Percentiles rank a stretch among this genome's conserved stretches.
phyloP scores from a whole-genome alignment of 2,113 vertebrate species.

The Speoplatyrhinus poulsoni region DNA sequence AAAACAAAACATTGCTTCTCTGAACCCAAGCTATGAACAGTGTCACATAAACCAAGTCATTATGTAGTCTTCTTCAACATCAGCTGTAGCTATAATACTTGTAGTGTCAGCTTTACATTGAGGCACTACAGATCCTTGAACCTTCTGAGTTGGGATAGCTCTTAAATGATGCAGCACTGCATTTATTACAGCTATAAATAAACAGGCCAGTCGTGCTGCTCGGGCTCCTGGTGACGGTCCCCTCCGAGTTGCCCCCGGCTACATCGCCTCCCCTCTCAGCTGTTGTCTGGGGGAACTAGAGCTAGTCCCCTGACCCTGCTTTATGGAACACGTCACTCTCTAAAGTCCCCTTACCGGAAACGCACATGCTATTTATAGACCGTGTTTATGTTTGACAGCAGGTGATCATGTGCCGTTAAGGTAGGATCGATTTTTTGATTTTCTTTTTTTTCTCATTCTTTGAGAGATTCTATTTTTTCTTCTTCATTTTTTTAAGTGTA shows the following conservation, averaged over 20 bases:
- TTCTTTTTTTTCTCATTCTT: neutral
- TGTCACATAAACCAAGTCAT: neutral
- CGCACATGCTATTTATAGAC: conserved; percentile 16
- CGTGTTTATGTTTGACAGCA: conserved; percentile 60
- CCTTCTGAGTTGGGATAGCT: conserved; percentile 37
- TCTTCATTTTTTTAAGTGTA: neutral
- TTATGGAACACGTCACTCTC: conserved; percentile 38
- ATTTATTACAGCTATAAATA: conserved; percentile 74
- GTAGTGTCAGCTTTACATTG: conserved; percentile 24
- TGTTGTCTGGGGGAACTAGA: conserved; percentile 76
- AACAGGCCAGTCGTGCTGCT: conserved; percentile 35
- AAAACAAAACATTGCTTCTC: too few species aligned
- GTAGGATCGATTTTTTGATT: neutral
- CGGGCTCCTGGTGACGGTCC: conserved; percentile 38
- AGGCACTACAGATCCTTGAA: conserved; percentile 30
- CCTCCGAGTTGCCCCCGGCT: conserved; percentile 42
- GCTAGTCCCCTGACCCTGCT: conserved; percentile 34
- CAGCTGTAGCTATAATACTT: conserved; percentile 2
- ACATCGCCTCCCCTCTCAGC: conserved; percentile 68
- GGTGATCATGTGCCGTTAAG: neutral
- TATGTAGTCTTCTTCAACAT: neutral
- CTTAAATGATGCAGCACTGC: conserved; percentile 55
- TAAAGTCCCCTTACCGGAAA: conserved; percentile 71
- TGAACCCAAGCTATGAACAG: too few species aligned
- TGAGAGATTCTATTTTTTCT: neutral